Base-by-base conservation (phyloP, 2,113 vertebrate species). In the Tragelaphus strepsiceros region DNA sequence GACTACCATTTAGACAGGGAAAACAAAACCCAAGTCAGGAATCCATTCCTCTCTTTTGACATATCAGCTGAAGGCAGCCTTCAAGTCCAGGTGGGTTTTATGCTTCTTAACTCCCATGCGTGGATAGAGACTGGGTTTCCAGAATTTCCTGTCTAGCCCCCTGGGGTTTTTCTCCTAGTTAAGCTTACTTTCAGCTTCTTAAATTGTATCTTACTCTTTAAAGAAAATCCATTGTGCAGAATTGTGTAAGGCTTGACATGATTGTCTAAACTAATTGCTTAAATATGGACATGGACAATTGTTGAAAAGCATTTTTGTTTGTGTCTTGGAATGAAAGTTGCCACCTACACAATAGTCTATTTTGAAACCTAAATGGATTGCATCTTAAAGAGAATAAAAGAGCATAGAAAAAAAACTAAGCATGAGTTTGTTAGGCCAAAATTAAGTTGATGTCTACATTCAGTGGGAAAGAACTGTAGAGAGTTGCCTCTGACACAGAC, bases 281-380 rank as follows among this genome's bases (percentile, higher is more conserved):
- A 98, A 98, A 98, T 95, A 92, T 98, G 95, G 80, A 85, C 92
- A 97, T 98, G 96, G 88, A 97, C 95, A 97, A 94, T 98, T 98
- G 90, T 95, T 98, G 92, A 98, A 98, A 97, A 97, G 86, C 97
- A 97, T 1, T 17, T 94, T 98, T 56, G 97, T 97, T 98, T 98
- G 97, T 96, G 32, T 98, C 97, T 82, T 84, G 64, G 85, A 98
- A 96, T 97, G 56, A 96, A 98, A 95, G 62, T 98, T 97, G 97
- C 92, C 88, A 96, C 87, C 96, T 86, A 94, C 32, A 86, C 74
- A 98, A 67, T 95, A 90, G 88, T 96, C 81, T 97, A 4, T 98
- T 98, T 96, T 98, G 82, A 98, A 98, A 93, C 32, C 91, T 98
- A 97, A 97, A 87, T 97, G 91, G 92, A 95, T 85, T 97, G 83